These are phyloP conservation scores for Sorex maritimensis DNA, from an alignment of 2,797 vertebrate genomes.

Conservation along the genomic window DNA sequence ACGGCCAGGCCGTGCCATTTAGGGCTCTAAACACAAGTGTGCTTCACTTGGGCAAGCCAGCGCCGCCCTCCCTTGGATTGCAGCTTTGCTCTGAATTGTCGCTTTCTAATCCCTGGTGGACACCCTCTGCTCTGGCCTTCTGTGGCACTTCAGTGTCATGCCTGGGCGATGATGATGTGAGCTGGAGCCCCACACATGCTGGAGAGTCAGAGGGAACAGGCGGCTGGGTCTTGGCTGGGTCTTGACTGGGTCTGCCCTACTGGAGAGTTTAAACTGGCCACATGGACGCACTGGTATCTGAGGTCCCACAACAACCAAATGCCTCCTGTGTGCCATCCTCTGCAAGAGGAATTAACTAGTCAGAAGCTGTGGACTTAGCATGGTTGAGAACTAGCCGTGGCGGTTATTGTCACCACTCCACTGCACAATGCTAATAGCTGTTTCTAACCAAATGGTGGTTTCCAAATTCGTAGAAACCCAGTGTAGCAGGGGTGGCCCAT, in stretches of 20 bases:
- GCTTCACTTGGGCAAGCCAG: slow-evolving; percentile 77
- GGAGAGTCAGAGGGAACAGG: not conserved
- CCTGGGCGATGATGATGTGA: too few species aligned
- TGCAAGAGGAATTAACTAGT: not conserved
- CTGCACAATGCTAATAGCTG: not conserved
- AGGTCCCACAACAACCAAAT: not conserved
- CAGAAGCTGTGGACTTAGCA: not conserved
- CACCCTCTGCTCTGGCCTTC: not conserved
- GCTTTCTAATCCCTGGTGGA: slow-evolving; percentile 62
- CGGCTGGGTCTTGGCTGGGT: not conserved
- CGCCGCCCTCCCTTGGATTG: slow-evolving; percentile 13
- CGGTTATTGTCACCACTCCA: not conserved
- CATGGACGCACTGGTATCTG: rapidly evolving
- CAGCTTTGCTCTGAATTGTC: slow-evolving; percentile 40
- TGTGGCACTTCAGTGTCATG: too few species aligned
- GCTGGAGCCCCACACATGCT: not conserved
- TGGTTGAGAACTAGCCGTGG: not conserved
- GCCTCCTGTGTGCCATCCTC: not conserved
- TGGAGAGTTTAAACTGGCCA: not conserved
- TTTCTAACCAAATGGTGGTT: not conserved
- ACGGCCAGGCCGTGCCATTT: slow-evolving; percentile 81
- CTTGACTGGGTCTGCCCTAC: not conserved
- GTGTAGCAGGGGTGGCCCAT: not conserved
- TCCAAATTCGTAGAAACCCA: not conserved
- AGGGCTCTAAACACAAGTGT: slow-evolving; percentile 84